Evolutionary conservation across 1,140 invertebrate genomes (phyloP).

Genomic region (Temnothorax longispinosus): DNA sequence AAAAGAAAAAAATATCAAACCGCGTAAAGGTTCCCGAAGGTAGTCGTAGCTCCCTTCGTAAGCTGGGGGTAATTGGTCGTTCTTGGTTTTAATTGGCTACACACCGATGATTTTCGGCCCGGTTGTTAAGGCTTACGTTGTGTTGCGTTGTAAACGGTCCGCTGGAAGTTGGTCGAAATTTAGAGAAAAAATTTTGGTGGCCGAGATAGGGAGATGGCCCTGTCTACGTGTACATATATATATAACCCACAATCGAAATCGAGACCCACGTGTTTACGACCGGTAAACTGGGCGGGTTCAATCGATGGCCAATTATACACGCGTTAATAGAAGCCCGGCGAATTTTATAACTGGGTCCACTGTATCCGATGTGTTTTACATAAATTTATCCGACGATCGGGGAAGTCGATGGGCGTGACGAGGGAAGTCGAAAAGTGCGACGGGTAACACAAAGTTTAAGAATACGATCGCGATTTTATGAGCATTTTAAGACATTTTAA

Average conservation of each 20-base stretch:
- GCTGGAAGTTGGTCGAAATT: conserved; percentile 78
- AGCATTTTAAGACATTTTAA: conserved; percentile 29
- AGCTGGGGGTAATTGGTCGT: conserved; percentile 81
- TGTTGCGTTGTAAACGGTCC: conserved; percentile 79
- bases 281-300: conserved; percentile 74
- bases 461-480: conserved; percentile 20
- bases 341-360: conserved; percentile 55
- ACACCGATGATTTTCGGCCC: conserved; percentile 73
- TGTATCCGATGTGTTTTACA: conserved; percentile 55
- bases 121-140: conserved; percentile 84
- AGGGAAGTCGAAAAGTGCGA: conserved; percentile 28
- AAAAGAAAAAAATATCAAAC: conserved; percentile 63
- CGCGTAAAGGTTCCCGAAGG: conserved; percentile 51
- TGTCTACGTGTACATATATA: not conserved
- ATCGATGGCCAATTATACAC: conserved; percentile 74
- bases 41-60: conserved; percentile 77
- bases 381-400: conserved; percentile 55
- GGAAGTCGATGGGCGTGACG: conserved; percentile 54
- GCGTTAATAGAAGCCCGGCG: conserved; percentile 67
- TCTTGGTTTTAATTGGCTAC: conserved; percentile 84
- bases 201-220: not conserved
- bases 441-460: conserved; percentile 22
- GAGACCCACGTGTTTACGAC: conserved; percentile 78
- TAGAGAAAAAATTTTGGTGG: conserved; percentile 39
- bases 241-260: conserved; percentile 56